These are phyloP conservation scores for Mionectes macconnelli DNA, from an alignment of 2,113 vertebrate genomes.

Conservation along the genomic window DNA sequence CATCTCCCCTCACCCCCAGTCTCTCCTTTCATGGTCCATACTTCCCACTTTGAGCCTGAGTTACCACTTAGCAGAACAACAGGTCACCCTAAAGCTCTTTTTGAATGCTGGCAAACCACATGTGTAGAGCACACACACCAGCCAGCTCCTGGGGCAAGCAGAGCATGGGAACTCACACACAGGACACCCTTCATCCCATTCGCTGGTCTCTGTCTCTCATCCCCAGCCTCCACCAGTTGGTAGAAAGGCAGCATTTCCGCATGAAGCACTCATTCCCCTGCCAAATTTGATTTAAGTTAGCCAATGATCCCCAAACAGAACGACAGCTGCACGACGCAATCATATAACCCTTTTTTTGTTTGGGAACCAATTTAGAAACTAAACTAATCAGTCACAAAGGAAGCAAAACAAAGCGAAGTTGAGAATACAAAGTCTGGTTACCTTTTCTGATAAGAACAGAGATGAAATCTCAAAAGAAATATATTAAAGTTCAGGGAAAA, in stretches of 20 bases:
- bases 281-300: not conserved
- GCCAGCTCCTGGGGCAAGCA: not conserved
- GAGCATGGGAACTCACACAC: not conserved
- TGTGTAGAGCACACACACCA: not conserved
- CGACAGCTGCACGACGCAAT: not conserved
- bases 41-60: not conserved
- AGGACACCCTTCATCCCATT: not conserved
- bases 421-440: conserved; percentile 6
- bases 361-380: not conserved
- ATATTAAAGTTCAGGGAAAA: not conserved
- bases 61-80: not conserved
- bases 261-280: not conserved
- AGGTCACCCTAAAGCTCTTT: not conserved
- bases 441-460: not conserved
- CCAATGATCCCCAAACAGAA: not conserved
- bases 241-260: not conserved
- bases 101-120: not conserved
- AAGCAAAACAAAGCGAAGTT: not conserved
- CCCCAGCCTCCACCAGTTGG: not conserved
- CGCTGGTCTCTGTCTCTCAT: not conserved
- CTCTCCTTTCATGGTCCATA: not conserved
- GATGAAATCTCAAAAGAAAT: not conserved
- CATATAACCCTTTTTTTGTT: not conserved
- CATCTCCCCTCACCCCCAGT: not conserved
- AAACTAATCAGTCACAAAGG: not conserved